These are phyloP conservation scores for Eurosta solidaginis DNA, from an alignment of 1,140 invertebrate genomes.

Conservation along the genomic window DNA sequence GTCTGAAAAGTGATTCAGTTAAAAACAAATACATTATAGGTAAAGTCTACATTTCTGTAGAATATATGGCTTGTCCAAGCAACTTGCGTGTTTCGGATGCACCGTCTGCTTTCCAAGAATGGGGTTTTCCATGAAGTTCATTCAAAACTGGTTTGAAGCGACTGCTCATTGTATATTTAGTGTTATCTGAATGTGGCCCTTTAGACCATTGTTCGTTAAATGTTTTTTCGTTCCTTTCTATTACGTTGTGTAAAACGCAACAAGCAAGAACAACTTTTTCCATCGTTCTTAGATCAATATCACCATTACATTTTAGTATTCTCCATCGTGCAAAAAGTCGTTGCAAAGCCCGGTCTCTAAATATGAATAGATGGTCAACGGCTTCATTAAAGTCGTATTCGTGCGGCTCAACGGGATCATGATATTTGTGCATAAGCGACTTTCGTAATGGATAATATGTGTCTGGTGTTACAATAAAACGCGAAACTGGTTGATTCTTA, in stretches of 20 bases:
- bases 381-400: slow-evolving; percentile 54
- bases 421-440: slow-evolving; percentile 49
- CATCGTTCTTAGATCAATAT: not conserved
- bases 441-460: slow-evolving; percentile 46
- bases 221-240: slow-evolving; percentile 46
- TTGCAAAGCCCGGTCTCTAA: slow-evolving; percentile 47
- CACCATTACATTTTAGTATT: slow-evolving; percentile 41
- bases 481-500: slow-evolving; percentile 38
- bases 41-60: slow-evolving; percentile 43
- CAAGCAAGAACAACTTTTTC: slow-evolving; percentile 38
- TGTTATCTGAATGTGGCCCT: slow-evolving; percentile 40
- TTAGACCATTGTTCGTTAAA: slow-evolving; percentile 48
- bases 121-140: not conserved
- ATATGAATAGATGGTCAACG: slow-evolving; percentile 45
- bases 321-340: slow-evolving; percentile 51
- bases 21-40: not conserved
- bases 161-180: slow-evolving; percentile 21
- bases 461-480: slow-evolving; percentile 46
- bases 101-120: not conserved
- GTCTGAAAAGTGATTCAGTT: not conserved
- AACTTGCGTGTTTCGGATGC: slow-evolving; percentile 41
- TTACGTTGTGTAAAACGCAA: slow-evolving; percentile 47
- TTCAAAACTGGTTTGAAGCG: not conserved
- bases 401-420: slow-evolving; percentile 41
- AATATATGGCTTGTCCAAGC: slow-evolving; percentile 48